phyloP scores from a whole-genome alignment of 2,797 vertebrate genomes.

The Coregonus ussuriensis region DNA sequence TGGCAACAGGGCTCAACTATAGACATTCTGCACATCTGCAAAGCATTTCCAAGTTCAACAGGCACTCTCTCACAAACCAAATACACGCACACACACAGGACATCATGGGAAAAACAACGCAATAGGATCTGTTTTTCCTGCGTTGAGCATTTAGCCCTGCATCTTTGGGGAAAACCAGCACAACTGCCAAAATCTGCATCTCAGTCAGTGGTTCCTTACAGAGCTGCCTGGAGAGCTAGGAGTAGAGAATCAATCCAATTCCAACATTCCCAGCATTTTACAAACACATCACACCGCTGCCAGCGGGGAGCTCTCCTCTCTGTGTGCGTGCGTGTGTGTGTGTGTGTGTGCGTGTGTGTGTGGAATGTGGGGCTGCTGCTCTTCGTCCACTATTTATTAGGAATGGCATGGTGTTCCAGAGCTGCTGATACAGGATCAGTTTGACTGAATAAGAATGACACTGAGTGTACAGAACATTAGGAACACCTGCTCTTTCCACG shows the following conservation, averaged over 20 bases:
- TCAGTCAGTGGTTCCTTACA: slow-evolving; percentile 36
- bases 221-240: not conserved
- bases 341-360: slow-evolving; percentile 38
- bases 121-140: slow-evolving; percentile 24
- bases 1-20: not conserved
- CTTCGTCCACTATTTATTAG: not conserved
- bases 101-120: slow-evolving; percentile 35
- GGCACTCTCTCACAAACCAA: slow-evolving; percentile 28
- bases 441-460: not conserved
- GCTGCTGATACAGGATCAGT: not conserved
- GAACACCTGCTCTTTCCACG: too few species aligned
- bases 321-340: slow-evolving; percentile 27
- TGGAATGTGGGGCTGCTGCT: slow-evolving; percentile 68
- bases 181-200: slow-evolving; percentile 34
- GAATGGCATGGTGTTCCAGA: too few species aligned
- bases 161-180: slow-evolving; percentile 38
- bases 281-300: slow-evolving; percentile 56
- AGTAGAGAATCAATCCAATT: slow-evolving; percentile 42
- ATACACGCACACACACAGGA: slow-evolving; percentile 18
- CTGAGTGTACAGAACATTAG: not conserved
- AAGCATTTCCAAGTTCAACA: not conserved
- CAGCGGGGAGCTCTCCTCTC: slow-evolving; percentile 36
- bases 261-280: slow-evolving; percentile 61
- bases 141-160: slow-evolving; percentile 26
- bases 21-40: not conserved